Percentiles rank a stretch among this genome's conserved stretches.
These are phyloP conservation scores for Epinephelus moara DNA, from an alignment of 2,113 vertebrate genomes.

Conservation along the genomic window DNA sequence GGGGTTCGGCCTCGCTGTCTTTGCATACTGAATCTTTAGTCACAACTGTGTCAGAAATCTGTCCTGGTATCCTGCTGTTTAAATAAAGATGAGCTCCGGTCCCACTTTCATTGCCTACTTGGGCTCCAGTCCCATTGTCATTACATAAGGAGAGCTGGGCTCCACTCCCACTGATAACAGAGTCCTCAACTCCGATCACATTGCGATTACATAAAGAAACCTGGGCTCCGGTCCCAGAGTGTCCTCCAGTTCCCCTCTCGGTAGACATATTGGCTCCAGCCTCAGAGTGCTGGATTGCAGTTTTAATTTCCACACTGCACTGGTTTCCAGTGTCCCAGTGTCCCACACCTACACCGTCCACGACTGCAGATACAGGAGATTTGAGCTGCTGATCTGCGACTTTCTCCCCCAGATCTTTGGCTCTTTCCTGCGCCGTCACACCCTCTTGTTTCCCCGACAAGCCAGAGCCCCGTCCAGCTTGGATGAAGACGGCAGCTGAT, in stretches of 20 bases:
- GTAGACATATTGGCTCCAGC: constrained; percentile 37
- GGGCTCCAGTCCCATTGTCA: constrained; percentile 42
- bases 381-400: constrained; percentile 32
- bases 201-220: constrained; percentile 55
- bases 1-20: neutral
- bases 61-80: constrained; percentile 24
- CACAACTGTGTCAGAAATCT: constrained; percentile 6
- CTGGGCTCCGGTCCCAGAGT: constrained; percentile 42
- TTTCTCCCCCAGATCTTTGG: constrained; percentile 41
- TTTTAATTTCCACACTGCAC: constrained; percentile 47
- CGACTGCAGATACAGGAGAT: constrained; percentile 24
- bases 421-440: constrained; percentile 12
- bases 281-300: constrained; percentile 32
- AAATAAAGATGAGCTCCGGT: constrained; percentile 51
- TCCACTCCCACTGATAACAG: constrained; percentile 26
- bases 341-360: constrained; percentile 8
- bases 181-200: constrained; percentile 37
- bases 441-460: constrained; percentile 46
- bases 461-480: constrained; percentile 48
- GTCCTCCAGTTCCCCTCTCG: constrained; percentile 28
- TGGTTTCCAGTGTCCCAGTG: constrained; percentile 56
- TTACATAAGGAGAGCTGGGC: constrained; percentile 53
- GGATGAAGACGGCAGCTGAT: constrained; percentile 77
- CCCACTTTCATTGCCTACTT: constrained; percentile 22
- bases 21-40: neutral